Conservation (phyloP, 2,888 invertebrate genomes). For the Callinectes sapidus region DNA sequence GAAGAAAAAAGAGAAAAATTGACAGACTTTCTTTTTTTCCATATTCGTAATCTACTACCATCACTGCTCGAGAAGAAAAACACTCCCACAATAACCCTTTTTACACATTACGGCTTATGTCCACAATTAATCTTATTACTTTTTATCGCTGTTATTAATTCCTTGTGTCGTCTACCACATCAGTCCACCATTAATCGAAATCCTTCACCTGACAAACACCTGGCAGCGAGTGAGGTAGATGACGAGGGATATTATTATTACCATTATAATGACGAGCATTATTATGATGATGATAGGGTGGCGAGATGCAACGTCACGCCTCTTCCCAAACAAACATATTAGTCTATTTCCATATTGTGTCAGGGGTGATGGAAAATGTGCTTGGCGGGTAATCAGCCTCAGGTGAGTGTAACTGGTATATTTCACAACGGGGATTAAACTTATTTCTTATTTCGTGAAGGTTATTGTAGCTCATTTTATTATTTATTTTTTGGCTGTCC, state of each 20-base stretch:
- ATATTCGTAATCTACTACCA: too few species aligned
- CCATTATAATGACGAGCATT: background rate
- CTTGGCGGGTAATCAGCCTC: background rate
- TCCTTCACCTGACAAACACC: background rate
- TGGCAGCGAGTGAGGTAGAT: background rate
- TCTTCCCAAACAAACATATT: background rate
- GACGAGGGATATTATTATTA: background rate
- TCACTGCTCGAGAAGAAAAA: background rate
- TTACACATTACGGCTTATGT: background rate
- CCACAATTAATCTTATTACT: background rate
- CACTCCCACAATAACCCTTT: background rate
- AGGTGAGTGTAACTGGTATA: too few species aligned
- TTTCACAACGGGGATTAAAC: too few species aligned
- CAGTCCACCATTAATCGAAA: background rate
- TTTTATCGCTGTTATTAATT: background rate
- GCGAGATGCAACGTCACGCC: background rate
- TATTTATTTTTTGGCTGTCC: too few species aligned
- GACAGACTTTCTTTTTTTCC: too few species aligned
- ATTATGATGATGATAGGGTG: background rate
- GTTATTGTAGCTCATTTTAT: too few species aligned
- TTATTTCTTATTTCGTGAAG: too few species aligned
- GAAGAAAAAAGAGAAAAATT: too few species aligned
- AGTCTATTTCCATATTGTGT: background rate
- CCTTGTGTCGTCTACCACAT: background rate
- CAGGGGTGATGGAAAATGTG: background rate